These are phyloP conservation scores for Esox lucius DNA, from an alignment of 2,797 vertebrate genomes.

Conservation along the genomic window DNA sequence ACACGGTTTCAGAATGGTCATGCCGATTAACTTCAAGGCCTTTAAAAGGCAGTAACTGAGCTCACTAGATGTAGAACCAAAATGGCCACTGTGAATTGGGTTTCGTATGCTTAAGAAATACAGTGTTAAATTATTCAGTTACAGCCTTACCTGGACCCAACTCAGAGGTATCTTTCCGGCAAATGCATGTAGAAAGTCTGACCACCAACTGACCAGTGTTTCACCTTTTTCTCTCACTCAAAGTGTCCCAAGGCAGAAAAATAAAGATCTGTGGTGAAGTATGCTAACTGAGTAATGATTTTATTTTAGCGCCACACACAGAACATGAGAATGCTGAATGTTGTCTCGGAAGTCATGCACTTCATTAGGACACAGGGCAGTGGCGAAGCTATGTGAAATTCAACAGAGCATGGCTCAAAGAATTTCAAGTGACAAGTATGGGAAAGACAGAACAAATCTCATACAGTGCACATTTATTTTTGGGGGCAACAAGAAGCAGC, in stretches of 20 bases:
- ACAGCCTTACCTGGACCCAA: slow-evolving; percentile 15
- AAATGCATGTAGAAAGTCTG: neutral
- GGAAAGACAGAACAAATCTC: neutral
- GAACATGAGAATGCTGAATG: slow-evolving; percentile 34
- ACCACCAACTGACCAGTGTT: too few species aligned
- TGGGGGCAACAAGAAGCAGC: neutral
- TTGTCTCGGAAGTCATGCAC: slow-evolving; percentile 11
- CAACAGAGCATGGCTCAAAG: slow-evolving; percentile 18
- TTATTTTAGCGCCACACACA: slow-evolving; percentile 13
- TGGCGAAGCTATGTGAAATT: slow-evolving; percentile 51
- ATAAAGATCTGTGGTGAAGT: too few species aligned
- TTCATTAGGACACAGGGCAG: slow-evolving; percentile 28
- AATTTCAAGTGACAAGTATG: slow-evolving; percentile 14
- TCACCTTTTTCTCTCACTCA: too few species aligned
- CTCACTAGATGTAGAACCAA: slow-evolving; percentile 16
- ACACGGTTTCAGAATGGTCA: neutral
- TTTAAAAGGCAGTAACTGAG: slow-evolving; percentile 19
- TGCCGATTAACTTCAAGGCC: slow-evolving; percentile 11
- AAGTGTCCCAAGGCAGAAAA: too few species aligned
- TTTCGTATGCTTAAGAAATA: slow-evolving; percentile 35
- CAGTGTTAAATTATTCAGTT: slow-evolving; percentile 46
- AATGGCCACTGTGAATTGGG: slow-evolving; percentile 24
- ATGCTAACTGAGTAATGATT: too few species aligned
- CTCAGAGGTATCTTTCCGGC: slow-evolving; percentile 17
- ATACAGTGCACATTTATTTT: slow-evolving; percentile 14